Conservation (phyloP, 2,888 invertebrate genomes). For the Orchestes rusci region DNA sequence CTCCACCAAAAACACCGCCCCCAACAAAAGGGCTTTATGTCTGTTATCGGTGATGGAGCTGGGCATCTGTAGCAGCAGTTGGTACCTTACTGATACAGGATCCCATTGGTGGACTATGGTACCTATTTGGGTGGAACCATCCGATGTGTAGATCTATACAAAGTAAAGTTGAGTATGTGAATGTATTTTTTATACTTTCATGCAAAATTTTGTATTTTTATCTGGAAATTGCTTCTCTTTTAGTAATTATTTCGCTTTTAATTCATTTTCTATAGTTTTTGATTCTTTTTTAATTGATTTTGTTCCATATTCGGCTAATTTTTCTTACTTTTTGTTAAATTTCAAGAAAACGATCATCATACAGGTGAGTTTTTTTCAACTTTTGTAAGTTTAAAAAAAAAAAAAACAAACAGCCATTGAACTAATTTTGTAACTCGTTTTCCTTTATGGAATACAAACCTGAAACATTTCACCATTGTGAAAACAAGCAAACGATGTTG, state of each 20-base stretch:
- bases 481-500: constrained; percentile 53
- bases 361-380: too few species aligned
- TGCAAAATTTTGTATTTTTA: neutral
- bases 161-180: too few species aligned
- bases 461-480: constrained; percentile 59
- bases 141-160: constrained; percentile 50
- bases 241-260: too few species aligned
- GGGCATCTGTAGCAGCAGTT: constrained; percentile 69
- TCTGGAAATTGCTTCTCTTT: too few species aligned
- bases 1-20: constrained; percentile 74
- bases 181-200: neutral
- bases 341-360: too few species aligned
- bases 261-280: too few species aligned
- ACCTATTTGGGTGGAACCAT: constrained; percentile 56
- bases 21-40: constrained; percentile 73
- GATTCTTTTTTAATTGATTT: too few species aligned
- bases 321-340: too few species aligned
- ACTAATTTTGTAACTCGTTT: neutral
- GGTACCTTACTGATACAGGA: constrained; percentile 59
- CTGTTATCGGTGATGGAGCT: constrained; percentile 61
- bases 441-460: constrained; percentile 34
- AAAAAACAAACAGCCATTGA: neutral
- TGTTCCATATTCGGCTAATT: too few species aligned
- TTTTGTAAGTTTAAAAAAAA: neutral
- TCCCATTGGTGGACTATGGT: constrained; percentile 69